A percentile compares a stretch with the other conserved stretches of the same genome.
Evolutionary conservation across 2,797 vertebrate species (phyloP).

Genomic region (Gallinago solitaria): DNA sequence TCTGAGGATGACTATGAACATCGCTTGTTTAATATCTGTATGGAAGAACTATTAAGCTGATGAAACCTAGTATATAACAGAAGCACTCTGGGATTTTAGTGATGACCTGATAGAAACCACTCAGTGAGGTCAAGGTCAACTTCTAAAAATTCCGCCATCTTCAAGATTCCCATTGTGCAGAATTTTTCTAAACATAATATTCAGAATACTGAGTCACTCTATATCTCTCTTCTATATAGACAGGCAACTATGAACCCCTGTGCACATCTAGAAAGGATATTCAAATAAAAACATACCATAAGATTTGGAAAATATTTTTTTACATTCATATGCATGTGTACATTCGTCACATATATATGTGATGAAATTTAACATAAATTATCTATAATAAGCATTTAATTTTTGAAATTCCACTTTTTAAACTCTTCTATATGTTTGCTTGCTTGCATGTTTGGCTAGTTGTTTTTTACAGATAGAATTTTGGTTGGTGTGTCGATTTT

Average conservation of each 20-base stretch:
- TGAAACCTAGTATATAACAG: not conserved
- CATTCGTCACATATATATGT: not conserved
- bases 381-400: not conserved
- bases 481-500: not conserved
- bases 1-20: not conserved
- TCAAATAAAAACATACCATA: not conserved
- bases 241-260: not conserved
- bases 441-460: not conserved
- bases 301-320: not conserved
- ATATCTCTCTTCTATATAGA: not conserved
- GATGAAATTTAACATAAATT: not conserved
- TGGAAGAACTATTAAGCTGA: not conserved
- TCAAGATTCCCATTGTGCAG: not conserved
- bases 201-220: not conserved
- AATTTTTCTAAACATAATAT: not conserved
- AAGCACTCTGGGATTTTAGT: not conserved
- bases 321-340: not conserved
- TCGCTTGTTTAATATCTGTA: not conserved
- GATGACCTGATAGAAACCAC: not conserved
- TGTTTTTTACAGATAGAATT: not conserved
- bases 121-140: not conserved
- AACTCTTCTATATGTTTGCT: not conserved
- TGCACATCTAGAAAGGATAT: not conserved
- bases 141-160: not conserved
- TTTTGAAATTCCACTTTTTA: not conserved